Base-by-base conservation (phyloP, 1,140 invertebrate genomes). In the Rhagoletis pomonella region DNA sequence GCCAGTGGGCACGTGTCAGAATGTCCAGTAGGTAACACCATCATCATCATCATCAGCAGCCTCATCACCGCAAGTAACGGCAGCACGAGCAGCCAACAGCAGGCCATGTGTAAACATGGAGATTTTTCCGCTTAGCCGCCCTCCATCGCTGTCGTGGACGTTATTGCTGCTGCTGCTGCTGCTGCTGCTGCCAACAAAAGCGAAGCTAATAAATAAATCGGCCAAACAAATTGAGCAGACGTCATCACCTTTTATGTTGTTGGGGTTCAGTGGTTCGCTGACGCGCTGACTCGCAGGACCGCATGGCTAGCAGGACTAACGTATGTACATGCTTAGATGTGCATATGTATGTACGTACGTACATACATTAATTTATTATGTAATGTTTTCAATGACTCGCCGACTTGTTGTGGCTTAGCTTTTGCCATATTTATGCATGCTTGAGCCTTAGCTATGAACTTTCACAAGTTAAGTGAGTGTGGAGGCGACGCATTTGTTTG, bases 151-250 rank as follows among this genome's bases (percentile, higher is more conserved):
- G 42, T 3, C 67, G 67, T 1, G 29, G 29, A 29, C 29, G 29
- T 29, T 29, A 29, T 17, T 39, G 5, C 42, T 47, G 10, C 6
- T 44, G 39, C 29, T 73, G 67, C 42, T 73, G 67, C 42, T 73
- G 42, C 50, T 10, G 50, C 5, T 55, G 50, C 50, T 55, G 10
- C 50, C 5, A 55, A 55, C 10, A 55, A 10, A 73, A 73, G 67
- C 17, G 84, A 85, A 29, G 84, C 84, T 85, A 85, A 85, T 85
- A 85, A 85, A 85, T 85, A 85, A 85, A 60, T 85, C 84, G 84
- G 84, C 59, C 59, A 60, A 60, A 12, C 55, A 88, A 88, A 88
- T 88, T 88, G 85, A 86, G 87, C 87, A 88, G 65, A 88, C 87
- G 87, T 88, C 87, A 88, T 77, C 84, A 39, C 87, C 84, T 88